Base-by-base conservation (phyloP, 2,797 vertebrate genomes). In the Cheirogaleus major region DNA sequence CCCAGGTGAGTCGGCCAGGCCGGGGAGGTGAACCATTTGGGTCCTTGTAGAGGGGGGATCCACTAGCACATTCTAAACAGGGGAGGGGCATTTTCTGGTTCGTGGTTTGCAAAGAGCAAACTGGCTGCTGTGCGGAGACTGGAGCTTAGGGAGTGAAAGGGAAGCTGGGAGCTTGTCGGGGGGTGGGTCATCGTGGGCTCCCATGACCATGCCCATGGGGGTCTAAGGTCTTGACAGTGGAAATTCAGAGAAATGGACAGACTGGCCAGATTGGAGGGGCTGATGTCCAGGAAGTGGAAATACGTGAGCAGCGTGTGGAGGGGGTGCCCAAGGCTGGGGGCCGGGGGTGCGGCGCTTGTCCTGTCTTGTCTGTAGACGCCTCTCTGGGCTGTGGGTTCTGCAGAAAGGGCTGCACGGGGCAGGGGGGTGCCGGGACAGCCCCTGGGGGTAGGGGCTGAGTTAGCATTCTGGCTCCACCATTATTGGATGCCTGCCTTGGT, bases 321-420 rank as follows among this genome's bases (percentile, higher is more conserved):
- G 4, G 4, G 4, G 7, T 15, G 48, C 72, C 6, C 10, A 4
- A 30, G 80, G 65, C 22, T 30, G 43, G 48, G 20, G 48, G 4
- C 2, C 7, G 41, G 0, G 57, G 73, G 2, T 11, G 1, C 0
- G 2, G 6, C 1, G 1, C 1, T 15, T 15, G 20, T 27, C 38
- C 22, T 4, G 38, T 23, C 8, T 55, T 9, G 11, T 0, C n/a
- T 52, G 23, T 1, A n/a, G 1, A 17, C 0, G 0, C 20, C 2
- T 20, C 27, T 14, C 48, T 43, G 50, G 35, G 70, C 35, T 32
- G 14, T 4, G 11, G 73, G 25, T 45, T 25, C 4, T 20, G n/a
- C 72, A 9, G 17, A 5, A 55, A 59, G 57, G 48, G 52, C 7
- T 5, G 2, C 32, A 0, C 2, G 76, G 5, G 30, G 10, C 5